Evolutionary conservation across 2,888 invertebrate species (phyloP), one percentile per base, ranked within the genome.

Genomic region (Harmothoe impar): DNA sequence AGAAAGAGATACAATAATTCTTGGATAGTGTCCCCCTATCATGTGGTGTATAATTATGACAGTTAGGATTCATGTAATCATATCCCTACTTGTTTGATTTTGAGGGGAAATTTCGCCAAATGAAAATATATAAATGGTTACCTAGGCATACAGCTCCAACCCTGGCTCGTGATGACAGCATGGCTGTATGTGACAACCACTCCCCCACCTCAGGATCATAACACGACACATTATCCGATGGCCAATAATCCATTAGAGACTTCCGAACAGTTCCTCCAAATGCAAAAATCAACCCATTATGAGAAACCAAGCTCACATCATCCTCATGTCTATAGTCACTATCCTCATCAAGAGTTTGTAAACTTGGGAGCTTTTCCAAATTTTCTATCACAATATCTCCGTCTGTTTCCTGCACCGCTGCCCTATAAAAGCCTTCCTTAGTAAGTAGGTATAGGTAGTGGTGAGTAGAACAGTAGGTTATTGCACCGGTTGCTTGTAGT

Each of bases 131-230:
- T n/a, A n/a, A n/a, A n/a, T n/a, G n/a, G n/a, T 88, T 56, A 88
- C 88, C 56, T 12, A 88, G 52, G 15, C 17, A 52, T 12, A 88
- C 88, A 54, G 88, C 88, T 33, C 56, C 88, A 25, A 88, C 54
- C 31, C 88, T 3, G 56, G 54, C 54, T 3, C 88, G 35, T 17
- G 88, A 31, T 23, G 54, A 52, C 52, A 56, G n/a, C 88, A 88
- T 88, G 23, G n/a, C 0, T n/a, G n/a, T 17, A 23, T 29, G 20
- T 25, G 54, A n/a, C n/a, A 29, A 1, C 88, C 88, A 88, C 56
- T 20, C 17, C 12, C 29, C 29, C 56, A 15, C 43, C 20, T 56
- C 51, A 15, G 31, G 35, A 29, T 54, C 56, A 29, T 56, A 88
- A 20, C 20, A n/a, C 0, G 23, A 88, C 29, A 88, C 88, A 5